Evolutionary conservation across 1,140 invertebrate species (phyloP).

Genomic region (Macrostomum lignano): DNA sequence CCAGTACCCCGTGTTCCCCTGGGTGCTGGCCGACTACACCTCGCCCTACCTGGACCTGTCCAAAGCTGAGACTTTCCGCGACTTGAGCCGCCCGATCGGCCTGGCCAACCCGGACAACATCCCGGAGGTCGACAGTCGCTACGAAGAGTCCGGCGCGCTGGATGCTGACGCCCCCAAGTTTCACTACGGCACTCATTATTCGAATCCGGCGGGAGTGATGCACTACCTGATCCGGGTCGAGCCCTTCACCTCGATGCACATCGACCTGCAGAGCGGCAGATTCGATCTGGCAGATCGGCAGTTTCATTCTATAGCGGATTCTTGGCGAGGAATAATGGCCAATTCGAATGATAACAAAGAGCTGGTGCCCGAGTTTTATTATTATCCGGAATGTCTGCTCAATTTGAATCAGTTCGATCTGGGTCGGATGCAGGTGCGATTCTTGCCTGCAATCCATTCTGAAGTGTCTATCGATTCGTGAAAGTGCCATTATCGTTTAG

Average conservation of each 20-base stretch:
- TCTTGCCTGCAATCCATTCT: too few relatives aligned
- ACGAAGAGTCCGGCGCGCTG: not conserved
- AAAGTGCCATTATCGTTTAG: too few relatives aligned
- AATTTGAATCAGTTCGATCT: too few relatives aligned
- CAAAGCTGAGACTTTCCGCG: slow-evolving; percentile 60
- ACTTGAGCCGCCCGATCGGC: slow-evolving; percentile 87
- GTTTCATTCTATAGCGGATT: slow-evolving; percentile 87
- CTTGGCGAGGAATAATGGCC: slow-evolving; percentile 95
- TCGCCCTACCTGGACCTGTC: slow-evolving; percentile 41
- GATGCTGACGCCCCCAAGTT: slow-evolving; percentile 44
- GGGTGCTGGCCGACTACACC: slow-evolving; percentile 39
- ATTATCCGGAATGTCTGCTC: slow-evolving; percentile 68
- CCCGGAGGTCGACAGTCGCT: not conserved
- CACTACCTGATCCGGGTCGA: slow-evolving; percentile 90
- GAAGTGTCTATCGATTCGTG: too few relatives aligned
- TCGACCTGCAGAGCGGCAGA: slow-evolving; percentile 31
- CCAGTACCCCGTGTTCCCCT: slow-evolving; percentile 65
- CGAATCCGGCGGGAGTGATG: slow-evolving; percentile 94
- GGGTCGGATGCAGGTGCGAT: too few relatives aligned
- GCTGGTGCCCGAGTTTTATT: slow-evolving; percentile 94
- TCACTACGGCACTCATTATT: slow-evolving; percentile 94
- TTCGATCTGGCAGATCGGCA: slow-evolving; percentile 95
- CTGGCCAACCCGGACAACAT: slow-evolving; percentile 45
- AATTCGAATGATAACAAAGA: slow-evolving; percentile 56
- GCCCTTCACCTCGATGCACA: slow-evolving; percentile 64